These are phyloP conservation scores for Stenurella melanura DNA, from an alignment of 2,888 invertebrate genomes.

Conservation along the genomic window DNA sequence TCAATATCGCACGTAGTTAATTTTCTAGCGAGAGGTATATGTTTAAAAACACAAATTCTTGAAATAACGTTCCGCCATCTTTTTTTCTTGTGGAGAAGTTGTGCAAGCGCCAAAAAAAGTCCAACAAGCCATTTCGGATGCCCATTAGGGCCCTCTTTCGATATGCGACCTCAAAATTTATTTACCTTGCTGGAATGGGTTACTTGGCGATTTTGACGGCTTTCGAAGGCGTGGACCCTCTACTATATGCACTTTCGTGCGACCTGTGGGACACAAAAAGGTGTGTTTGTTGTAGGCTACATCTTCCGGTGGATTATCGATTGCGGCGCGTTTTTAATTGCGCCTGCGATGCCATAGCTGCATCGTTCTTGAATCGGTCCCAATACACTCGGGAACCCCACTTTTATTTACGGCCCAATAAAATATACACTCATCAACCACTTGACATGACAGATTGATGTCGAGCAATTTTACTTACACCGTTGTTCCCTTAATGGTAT, in stretches of 20 bases:
- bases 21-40: too few species aligned
- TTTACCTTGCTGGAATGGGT: too few species aligned
- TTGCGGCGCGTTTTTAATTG: slow-evolving; percentile 65
- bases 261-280: slow-evolving; percentile 16
- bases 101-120: too few species aligned
- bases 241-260: slow-evolving; percentile 10
- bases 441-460: slow-evolving; percentile 48
- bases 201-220: too few species aligned
- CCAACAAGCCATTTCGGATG: too few species aligned
- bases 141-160: too few species aligned
- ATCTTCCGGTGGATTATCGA: slow-evolving; percentile 60
- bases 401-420: slow-evolving; percentile 38
- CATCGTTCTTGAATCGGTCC: slow-evolving; percentile 23
- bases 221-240: too few species aligned
- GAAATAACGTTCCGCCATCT: too few species aligned
- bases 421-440: slow-evolving; percentile 43
- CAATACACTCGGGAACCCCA: slow-evolving; percentile 12
- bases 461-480: slow-evolving; percentile 44
- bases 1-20: too few species aligned
- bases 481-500: slow-evolving; percentile 42
- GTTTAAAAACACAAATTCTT: too few species aligned
- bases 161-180: too few species aligned
- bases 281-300: slow-evolving; percentile 34
- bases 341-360: slow-evolving; percentile 55
- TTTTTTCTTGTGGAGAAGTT: too few species aligned